Base-by-base conservation (phyloP, 2,797 vertebrate genomes). In the Lithobates pipiens region DNA sequence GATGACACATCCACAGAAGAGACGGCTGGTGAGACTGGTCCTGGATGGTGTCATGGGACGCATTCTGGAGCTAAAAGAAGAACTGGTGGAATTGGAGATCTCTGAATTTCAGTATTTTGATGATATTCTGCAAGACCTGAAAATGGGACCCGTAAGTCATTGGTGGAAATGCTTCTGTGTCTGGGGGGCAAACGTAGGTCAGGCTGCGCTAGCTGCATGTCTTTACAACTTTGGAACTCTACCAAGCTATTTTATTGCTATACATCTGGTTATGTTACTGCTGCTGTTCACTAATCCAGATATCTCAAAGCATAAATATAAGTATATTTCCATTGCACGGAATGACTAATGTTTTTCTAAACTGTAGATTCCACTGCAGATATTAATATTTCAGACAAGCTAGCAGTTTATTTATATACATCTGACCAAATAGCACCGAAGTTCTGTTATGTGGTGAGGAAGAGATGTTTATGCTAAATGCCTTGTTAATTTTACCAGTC, bases 1-100 rank as follows among this genome's bases (percentile, higher is more conserved):
- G 65, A 92, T 96, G 0, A 21, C 94, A 71, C 95, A 97, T 63
- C 92, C 87, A 0, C 96, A 97, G 91, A 97, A 96, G 73, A 93
- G 92, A 1, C 74, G 84, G 0, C 89, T 92, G 3, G 93, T 96
- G 63, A 94, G 89, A 2, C 91, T 89, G 0, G 84, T 93, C 3
- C 92, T 97, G 67, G 96, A 96, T 0, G 94, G 93, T 0, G 95
- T 96, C 77, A 97, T 96, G 73, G 96, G 96, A 0, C 93, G 96
- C 2, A 74, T 97, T 78, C 90, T 97, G 90, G 96, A 97, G 88
- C 85, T 97, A 36, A 97, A 97, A 89, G 94, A 92, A 0, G 95
- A 96, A 83, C 95, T 97, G 95, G 96, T 97, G 8, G 91, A 93
- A 0, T 78, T 97, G 90, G 95, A 96, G 32, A 89, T 91, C 0